Percentiles rank a stretch among this genome's conserved stretches.
phyloP scores from a whole-genome alignment of 2,888 invertebrate genomes.

The Cephus spinipes region DNA sequence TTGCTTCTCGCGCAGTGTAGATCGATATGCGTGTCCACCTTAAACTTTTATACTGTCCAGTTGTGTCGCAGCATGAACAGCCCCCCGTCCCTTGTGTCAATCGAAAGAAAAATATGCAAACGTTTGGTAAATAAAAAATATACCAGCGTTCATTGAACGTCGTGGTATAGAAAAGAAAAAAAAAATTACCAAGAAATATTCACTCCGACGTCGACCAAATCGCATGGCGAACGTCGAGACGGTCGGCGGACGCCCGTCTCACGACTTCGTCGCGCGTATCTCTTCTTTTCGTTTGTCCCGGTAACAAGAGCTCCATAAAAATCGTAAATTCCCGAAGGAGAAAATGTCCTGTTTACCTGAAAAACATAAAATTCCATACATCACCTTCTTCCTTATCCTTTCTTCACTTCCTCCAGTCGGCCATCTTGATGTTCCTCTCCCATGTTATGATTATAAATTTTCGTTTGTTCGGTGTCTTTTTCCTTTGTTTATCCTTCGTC shows the following conservation, averaged over 20 bases:
- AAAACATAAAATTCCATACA: background rate
- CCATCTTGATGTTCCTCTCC: background rate
- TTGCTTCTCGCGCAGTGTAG: background rate
- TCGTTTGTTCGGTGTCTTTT: slow-evolving; percentile 30
- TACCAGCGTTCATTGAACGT: background rate
- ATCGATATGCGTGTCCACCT: background rate
- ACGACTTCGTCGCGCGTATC: background rate
- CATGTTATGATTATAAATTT: slow-evolving; percentile 10
- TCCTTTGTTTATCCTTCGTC: slow-evolving; percentile 26
- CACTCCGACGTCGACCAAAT: background rate
- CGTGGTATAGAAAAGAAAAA: background rate
- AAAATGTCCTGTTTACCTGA: background rate
- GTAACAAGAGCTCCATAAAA: background rate
- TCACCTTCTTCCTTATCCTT: background rate
- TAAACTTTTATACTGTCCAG: background rate
- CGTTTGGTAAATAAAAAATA: background rate
- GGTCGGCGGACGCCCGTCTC: background rate
- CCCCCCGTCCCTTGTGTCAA: background rate
- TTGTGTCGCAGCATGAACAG: background rate
- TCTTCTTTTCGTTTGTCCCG: background rate
- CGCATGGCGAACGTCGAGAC: background rate
- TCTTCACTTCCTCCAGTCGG: background rate
- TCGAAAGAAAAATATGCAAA: background rate
- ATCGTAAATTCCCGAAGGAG: background rate
- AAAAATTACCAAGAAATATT: background rate